These are phyloP conservation scores for Phenacoccus solenopsis DNA, from an alignment of 1,140 invertebrate species.

Conservation along the genomic window DNA sequence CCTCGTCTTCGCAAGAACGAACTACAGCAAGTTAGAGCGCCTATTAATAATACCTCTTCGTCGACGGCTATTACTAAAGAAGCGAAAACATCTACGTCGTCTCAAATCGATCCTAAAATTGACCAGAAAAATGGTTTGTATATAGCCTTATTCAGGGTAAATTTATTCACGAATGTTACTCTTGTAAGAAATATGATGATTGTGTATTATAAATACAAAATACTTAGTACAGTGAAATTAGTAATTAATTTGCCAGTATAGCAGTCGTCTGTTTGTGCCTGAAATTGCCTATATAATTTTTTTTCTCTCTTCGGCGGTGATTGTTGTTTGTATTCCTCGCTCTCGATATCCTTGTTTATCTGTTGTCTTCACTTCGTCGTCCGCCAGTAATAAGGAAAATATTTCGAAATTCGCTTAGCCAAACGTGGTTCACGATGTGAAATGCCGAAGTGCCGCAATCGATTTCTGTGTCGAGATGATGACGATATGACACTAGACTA, in stretches of 20 bases:
- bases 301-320: neutral
- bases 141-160: constrained; percentile 10
- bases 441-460: too few species aligned
- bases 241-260: constrained; percentile 1
- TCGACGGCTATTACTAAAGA: neutral
- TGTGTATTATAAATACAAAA: constrained; percentile 12
- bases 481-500: too few species aligned
- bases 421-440: too few species aligned
- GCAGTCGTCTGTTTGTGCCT: neutral
- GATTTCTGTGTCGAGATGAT: too few species aligned
- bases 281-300: too few species aligned
- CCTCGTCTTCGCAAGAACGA: constrained; percentile 9
- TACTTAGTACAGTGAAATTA: constrained; percentile 12
- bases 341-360: neutral
- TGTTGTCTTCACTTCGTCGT: too few species aligned
- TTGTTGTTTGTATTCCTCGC: neutral
- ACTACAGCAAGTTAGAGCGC: neutral
- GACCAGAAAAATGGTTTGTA: constrained; percentile 15
- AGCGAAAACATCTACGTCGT: neutral
- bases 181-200: neutral
- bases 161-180: constrained; percentile 6
- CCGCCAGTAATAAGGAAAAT: too few species aligned
- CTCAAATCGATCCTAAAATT: constrained; percentile 6
- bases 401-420: too few species aligned
- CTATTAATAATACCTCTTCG: neutral